phyloP scores from a whole-genome alignment of 2,888 invertebrate species.

The Hetaerina titia region DNA sequence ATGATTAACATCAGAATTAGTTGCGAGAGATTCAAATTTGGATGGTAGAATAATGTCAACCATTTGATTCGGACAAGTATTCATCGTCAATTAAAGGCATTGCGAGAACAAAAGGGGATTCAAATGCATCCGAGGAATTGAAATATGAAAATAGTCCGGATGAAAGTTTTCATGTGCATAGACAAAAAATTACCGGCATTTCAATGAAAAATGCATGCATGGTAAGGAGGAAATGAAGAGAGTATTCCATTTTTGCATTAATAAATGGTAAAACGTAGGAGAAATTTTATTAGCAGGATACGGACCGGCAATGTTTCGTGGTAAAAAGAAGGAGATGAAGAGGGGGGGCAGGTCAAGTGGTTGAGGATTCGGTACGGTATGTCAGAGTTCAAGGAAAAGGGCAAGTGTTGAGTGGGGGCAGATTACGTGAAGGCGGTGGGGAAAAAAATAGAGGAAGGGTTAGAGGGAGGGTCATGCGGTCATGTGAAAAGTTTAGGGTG shows the following conservation, averaged over 20 bases:
- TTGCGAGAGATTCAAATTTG: too few relatives aligned
- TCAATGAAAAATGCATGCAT: too few relatives aligned
- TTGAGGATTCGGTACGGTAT: background rate
- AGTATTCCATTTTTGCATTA: too few relatives aligned
- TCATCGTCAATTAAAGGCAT: too few relatives aligned
- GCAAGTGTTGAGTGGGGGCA: background rate
- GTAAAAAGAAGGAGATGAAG: background rate
- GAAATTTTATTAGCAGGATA: background rate
- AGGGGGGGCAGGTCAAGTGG: background rate
- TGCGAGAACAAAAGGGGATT: too few relatives aligned
- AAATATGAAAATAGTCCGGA: background rate
- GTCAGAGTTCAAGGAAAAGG: background rate
- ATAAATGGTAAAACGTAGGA: background rate
- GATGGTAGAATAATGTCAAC: too few relatives aligned
- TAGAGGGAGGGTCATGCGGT: background rate
- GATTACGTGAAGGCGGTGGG: background rate
- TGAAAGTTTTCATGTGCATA: background rate
- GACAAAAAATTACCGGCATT: background rate
- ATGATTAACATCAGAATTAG: too few relatives aligned
- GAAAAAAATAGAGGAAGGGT: background rate
- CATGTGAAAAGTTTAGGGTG: slow-evolving; percentile 26
- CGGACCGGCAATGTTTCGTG: background rate
- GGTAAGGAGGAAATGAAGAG: too few relatives aligned
- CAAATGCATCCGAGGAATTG: too few relatives aligned
- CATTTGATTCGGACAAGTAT: too few relatives aligned